phyloP scores from a whole-genome alignment of 2,888 invertebrate genomes.

The Drosophila kanekoi region DNA sequence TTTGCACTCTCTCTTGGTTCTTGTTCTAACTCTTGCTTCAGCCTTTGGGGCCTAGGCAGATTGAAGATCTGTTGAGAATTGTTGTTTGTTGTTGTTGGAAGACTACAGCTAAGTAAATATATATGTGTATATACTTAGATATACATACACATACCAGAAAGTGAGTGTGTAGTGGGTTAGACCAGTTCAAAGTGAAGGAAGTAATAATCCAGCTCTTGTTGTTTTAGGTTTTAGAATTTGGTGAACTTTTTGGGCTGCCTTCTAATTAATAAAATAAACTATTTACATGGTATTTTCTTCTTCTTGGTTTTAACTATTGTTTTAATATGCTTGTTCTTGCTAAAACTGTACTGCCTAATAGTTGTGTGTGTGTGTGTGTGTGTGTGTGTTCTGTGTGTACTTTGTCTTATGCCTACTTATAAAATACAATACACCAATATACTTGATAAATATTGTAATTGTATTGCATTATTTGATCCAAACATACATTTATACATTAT shows the following conservation, averaged over 20 bases:
- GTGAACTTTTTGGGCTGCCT: not conserved
- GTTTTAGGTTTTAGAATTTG: constrained; percentile 3
- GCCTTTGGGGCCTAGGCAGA: constrained; percentile 40
- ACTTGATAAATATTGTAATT: constrained; percentile 47
- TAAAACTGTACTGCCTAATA: constrained; percentile 35
- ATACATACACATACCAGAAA: constrained; percentile 1
- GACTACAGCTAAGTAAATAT: constrained; percentile 61
- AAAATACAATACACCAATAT: constrained; percentile 64
- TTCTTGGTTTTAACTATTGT: constrained; percentile 3
- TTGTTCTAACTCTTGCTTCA: constrained; percentile 13
- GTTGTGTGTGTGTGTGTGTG: constrained; percentile 9
- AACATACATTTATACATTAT: constrained; percentile 9
- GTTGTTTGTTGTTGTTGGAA: constrained; percentile 53
- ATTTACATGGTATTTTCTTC: constrained; percentile 12
- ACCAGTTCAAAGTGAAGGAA: constrained; percentile 1
- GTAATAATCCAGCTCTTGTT: constrained; percentile 5
- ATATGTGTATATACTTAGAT: constrained; percentile 5
- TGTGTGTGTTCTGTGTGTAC: constrained; percentile 19
- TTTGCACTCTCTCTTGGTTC: constrained; percentile 47
- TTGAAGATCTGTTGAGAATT: constrained; percentile 37
- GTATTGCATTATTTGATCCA: constrained; percentile 9
- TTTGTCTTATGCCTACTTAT: constrained; percentile 43
- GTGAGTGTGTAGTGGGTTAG: constrained; percentile 9
- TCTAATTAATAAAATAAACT: not conserved
- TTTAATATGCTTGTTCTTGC: constrained; percentile 20